Base-by-base conservation (phyloP, 2,113 vertebrate species). In the Microtus pennsylvanicus region DNA sequence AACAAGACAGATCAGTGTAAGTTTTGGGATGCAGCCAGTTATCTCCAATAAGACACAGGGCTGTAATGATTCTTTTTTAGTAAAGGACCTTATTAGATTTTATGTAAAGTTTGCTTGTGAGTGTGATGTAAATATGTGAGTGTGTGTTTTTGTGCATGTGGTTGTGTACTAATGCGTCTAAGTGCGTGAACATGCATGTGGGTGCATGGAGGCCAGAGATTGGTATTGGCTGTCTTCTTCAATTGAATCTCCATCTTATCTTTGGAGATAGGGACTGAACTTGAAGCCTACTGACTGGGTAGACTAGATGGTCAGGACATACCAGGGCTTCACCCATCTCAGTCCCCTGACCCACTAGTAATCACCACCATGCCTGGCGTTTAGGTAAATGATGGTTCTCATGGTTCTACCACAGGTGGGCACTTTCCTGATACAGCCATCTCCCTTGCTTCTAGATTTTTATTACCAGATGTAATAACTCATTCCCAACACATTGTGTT, bases 11-110 rank as follows among this genome's bases (percentile, higher is more conserved):
- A 95, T 94, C 0, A 0, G 38, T 65, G 33, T 72, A 92, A 70
- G 0, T 75, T 91, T 63, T 47, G 75, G 72, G n/a, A 82, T 91
- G 65, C 9, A 65, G 0, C 5, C 14, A 78, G 17, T 52, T 95
- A 85, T 50, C 1, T 0, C 10, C 78, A n/a, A 58, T 91, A 91
- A 24, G n/a, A 80, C 24, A 0, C 6, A 78, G 17, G 24, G 2
- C 30, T 78, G 78, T 61, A 21, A 69, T 95, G 89, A 33, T 90
- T 96, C 30, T 17, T 19, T 82, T 94, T 87, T 52, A 75, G 93
- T 96, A 85, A 76, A 50, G 93, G 42, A 1, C 11, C 86, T 89
- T 74, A 47, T 1, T 78, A 45, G n/a, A 78, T 95, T 87, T 76
- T 97, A 75, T 96, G n/a, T 65, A 30, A 63, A 42, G 19, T 78